Conservation (phyloP, 1,140 invertebrate species). For the Heliconius congener region DNA sequence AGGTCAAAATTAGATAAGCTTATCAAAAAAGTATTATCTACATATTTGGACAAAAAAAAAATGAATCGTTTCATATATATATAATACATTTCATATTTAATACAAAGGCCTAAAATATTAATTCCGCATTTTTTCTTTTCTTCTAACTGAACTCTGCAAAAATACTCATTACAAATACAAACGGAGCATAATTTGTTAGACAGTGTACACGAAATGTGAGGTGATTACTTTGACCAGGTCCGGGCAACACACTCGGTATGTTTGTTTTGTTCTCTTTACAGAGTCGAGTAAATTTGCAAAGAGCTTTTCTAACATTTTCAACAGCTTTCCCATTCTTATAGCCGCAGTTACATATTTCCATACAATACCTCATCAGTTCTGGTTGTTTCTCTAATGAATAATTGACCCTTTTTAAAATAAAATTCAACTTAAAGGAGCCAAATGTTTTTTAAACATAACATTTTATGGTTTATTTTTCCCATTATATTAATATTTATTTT, state of each 20-base stretch:
- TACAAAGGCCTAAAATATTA: background rate
- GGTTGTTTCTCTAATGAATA: background rate
- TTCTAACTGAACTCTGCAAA: constrained; percentile 1
- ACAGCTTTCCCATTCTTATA: constrained; percentile 8
- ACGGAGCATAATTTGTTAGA: constrained; percentile 14
- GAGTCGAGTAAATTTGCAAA: constrained; percentile 10
- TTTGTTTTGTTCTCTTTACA: constrained; percentile 14
- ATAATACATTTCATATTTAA: background rate
- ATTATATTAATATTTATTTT: constrained; percentile 11
- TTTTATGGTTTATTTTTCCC: background rate
- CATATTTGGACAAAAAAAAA: background rate
- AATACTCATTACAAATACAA: constrained; percentile 12
- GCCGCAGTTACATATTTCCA: background rate
- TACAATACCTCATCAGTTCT: background rate
- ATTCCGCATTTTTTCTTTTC: background rate
- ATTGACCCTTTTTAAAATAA: background rate
- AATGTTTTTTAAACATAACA: background rate
- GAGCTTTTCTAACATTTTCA: constrained; percentile 14
- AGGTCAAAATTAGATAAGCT: background rate
- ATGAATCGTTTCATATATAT: background rate
- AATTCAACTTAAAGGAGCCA: background rate
- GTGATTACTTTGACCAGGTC: constrained; percentile 12
- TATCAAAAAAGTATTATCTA: background rate
- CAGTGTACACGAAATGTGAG: constrained; percentile 14
- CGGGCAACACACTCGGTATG: constrained; percentile 1